Evolutionary conservation across 2,888 invertebrate species (phyloP), one percentile per base, ranked within the genome.

Genomic region (Gari tellinella): DNA sequence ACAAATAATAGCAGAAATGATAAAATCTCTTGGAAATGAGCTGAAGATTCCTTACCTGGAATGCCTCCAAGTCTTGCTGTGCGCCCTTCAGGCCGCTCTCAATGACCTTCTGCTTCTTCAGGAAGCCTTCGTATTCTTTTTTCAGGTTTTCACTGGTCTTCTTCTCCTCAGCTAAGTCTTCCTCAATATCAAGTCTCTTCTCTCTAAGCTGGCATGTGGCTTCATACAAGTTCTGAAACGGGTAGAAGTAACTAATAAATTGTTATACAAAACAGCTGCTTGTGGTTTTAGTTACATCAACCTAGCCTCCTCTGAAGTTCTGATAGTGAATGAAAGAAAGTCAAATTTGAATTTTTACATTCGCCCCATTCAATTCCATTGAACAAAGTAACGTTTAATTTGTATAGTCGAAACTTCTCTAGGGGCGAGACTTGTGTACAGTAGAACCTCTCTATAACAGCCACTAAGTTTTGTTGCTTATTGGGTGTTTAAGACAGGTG

Each of bases 101-200:
- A 49, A 92, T 89, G 56, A 92, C 84, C 75, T 90, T 91, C 15
- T 88, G 86, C 60, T 90, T 92, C 81, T 91, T 92, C 55, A 88
- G 86, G 58, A 91, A 79, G 46, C 80, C 84, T 26, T 92, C 92
- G 12, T 88, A 73, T 37, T 92, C 92, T 67, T 92, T 92, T 78
- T 88, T 89, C 64, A 90, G 64, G 0, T 84, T 78, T 31, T 92
- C 92, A 56, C 84, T 85, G 40, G 83, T 88, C 76, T 91, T 91
- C 84, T 90, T 92, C 82, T 91, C 91, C 69, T 92, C 92, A 5
- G 86, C 73, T 41, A 91, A 69, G 2, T 75, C 85, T 58, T 91
- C 92, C 65, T 92, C 92, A 61, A 91, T 86, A 67, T 92, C 92
- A 52, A 92, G 78, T 17, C 91, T 80, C 77, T 91, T 91, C 78